Base-by-base conservation (phyloP, 2,113 vertebrate species). In the Micromys minutus region DNA sequence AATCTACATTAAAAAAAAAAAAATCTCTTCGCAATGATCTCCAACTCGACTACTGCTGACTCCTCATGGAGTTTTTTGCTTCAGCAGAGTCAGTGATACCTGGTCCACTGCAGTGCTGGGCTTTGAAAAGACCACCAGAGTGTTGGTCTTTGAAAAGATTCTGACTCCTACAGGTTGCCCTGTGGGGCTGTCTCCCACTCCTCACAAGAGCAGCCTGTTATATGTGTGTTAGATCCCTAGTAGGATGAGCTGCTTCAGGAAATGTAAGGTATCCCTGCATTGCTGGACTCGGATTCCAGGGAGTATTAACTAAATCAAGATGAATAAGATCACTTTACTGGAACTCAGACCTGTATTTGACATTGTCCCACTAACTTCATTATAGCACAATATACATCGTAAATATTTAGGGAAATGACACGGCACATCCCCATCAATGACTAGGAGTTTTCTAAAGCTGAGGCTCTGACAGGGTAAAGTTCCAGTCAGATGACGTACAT, bases 291-390 rank as follows among this genome's bases (percentile, higher is more conserved):
- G 13, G 22, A 57, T 77, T 81, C 10, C 29, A 36, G 87, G 24
- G 16, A 93, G 83, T 59, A 80, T 19, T 88, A 80, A 94, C 84
- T 84, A 89, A 90, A 76, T 80, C 9, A 95, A 90, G 57, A 55
- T 81, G 87, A 92, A 67, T 75, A 59, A 84, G 55, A 80, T 72
- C n/a, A 71, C 29, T 57, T 52, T 45, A 50, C 67, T 88, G 63
- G 63, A 75, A 74, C 26, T 42, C 31, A 94, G 85, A 55, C 84
- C 2, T 88, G 7, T 77, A 63, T 71, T 63, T 42, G 77, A 72
- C 13, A 86, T 57, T 65, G 90, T 77, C 26, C 9, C 21, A 77
- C 2, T 59, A 24, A 81, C 50, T 80, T 80, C 34, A 83, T 31
- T 10, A 80, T 50, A 76, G 39, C 22, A 34, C 74, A 77, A 29